These are phyloP conservation scores for Dolichopus griseipennis DNA, from an alignment of 2,888 invertebrate species.

Conservation along the genomic window DNA sequence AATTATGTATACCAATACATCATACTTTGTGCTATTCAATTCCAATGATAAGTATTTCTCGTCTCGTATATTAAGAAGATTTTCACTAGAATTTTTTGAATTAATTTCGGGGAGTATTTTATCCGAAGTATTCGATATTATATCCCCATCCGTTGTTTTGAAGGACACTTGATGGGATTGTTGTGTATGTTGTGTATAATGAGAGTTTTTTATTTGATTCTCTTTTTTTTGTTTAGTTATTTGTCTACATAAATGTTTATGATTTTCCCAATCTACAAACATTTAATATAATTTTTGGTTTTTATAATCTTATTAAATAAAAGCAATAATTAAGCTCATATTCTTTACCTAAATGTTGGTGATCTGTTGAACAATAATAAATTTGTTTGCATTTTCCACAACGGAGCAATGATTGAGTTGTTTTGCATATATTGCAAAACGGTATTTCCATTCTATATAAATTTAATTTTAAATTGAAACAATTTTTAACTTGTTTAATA, in stretches of 20 bases:
- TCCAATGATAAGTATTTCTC: constrained; percentile 10
- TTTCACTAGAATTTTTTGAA: neutral
- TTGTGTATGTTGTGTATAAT: constrained; percentile 26
- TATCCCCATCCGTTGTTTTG: neutral
- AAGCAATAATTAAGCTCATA: neutral
- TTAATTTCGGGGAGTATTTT: neutral
- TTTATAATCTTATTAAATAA: neutral
- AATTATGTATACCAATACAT: neutral
- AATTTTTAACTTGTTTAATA: neutral
- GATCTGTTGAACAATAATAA: constrained; percentile 71
- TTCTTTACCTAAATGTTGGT: constrained; percentile 50
- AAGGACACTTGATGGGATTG: constrained; percentile 25
- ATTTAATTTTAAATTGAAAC: neutral
- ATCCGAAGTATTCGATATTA: neutral
- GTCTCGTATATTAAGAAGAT: neutral
- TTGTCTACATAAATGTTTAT: constrained; percentile 55
- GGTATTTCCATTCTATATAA: constrained; percentile 24
- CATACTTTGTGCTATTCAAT: neutral
- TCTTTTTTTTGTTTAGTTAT: constrained; percentile 33
- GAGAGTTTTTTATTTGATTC: neutral
- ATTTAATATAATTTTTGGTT: neutral
- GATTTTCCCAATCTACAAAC: constrained; percentile 61
- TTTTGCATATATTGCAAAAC: constrained; percentile 35
- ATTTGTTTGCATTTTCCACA: constrained; percentile 66
- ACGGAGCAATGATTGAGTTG: constrained; percentile 48